These are phyloP conservation scores for Tortricodes alternella DNA, from an alignment of 2,888 invertebrate species.

Conservation along the genomic window DNA sequence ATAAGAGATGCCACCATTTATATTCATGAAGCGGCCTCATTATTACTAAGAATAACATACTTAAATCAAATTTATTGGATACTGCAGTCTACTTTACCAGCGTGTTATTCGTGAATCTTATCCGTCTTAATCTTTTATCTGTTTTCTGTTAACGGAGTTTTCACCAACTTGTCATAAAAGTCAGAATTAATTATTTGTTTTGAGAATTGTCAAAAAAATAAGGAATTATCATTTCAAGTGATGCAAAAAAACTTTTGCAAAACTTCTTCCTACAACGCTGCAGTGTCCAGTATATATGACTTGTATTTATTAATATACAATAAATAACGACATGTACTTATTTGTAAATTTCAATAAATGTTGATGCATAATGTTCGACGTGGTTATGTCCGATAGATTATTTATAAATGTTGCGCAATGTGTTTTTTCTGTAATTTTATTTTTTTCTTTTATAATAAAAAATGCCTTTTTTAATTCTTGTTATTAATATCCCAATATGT, in stretches of 20 bases:
- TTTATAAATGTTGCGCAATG: constrained; percentile 77
- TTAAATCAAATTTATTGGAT: not conserved
- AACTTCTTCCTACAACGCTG: too few relatives aligned
- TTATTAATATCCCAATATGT: constrained; percentile 23
- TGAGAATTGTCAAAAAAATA: too few relatives aligned
- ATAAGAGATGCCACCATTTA: constrained; percentile 37
- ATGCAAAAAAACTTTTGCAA: too few relatives aligned
- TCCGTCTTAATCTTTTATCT: too few relatives aligned
- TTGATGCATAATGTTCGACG: constrained; percentile 66
- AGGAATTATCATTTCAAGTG: too few relatives aligned
- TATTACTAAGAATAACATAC: constrained; percentile 20
- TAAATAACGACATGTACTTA: constrained; percentile 61
- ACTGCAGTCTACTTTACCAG: too few relatives aligned
- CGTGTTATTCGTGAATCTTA: too few relatives aligned
- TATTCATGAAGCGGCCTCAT: constrained; percentile 29
- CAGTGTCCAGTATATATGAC: constrained; percentile 14
- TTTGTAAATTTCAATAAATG: constrained; percentile 55
- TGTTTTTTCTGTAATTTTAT: constrained; percentile 74
- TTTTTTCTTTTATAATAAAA: constrained; percentile 63
- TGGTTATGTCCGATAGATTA: constrained; percentile 57
- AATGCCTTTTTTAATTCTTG: constrained; percentile 60
- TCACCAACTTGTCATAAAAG: too few relatives aligned
- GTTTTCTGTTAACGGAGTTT: too few relatives aligned
- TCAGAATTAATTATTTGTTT: too few relatives aligned
- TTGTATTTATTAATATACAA: constrained; percentile 23